Conservation (phyloP, 2,888 invertebrate genomes). For the Mesoligia furuncula region DNA sequence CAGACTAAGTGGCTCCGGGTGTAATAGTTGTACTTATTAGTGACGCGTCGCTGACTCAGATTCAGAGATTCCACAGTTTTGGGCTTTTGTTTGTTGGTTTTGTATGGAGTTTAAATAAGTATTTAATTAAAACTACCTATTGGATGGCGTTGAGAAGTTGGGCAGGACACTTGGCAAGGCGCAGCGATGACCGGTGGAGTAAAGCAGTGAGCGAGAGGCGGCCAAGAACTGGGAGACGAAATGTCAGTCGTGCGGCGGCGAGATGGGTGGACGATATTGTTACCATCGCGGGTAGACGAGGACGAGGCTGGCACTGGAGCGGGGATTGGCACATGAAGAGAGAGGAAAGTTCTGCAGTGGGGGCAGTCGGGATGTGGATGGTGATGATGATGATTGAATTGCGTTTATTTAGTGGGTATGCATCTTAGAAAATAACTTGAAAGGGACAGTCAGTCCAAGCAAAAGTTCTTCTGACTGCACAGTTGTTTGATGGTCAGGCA, state of each 20-base stretch:
- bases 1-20: conserved; percentile 60
- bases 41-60: conserved; percentile 43
- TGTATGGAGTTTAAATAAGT: conserved; percentile 11
- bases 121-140: background rate
- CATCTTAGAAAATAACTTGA: background rate
- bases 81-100: conserved; percentile 34
- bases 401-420: background rate
- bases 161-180: background rate
- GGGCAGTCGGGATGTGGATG: background rate
- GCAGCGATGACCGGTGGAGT: background rate
- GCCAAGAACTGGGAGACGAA: background rate
- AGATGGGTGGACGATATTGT: background rate
- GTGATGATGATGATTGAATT: background rate
- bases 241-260: too few relatives aligned
- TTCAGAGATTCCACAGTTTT: conserved; percentile 44
- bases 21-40: conserved; percentile 53
- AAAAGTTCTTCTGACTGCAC: background rate
- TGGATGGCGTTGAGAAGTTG: background rate
- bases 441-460: background rate
- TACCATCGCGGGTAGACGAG: background rate
- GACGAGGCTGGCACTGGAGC: background rate
- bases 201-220: background rate
- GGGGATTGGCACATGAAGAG: background rate
- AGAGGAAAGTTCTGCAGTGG: background rate
- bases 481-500: background rate